Evolutionary conservation across 1,140 invertebrate genomes (phyloP), one percentile per base, ranked within the genome.

Genomic region (Apis mellifera): DNA sequence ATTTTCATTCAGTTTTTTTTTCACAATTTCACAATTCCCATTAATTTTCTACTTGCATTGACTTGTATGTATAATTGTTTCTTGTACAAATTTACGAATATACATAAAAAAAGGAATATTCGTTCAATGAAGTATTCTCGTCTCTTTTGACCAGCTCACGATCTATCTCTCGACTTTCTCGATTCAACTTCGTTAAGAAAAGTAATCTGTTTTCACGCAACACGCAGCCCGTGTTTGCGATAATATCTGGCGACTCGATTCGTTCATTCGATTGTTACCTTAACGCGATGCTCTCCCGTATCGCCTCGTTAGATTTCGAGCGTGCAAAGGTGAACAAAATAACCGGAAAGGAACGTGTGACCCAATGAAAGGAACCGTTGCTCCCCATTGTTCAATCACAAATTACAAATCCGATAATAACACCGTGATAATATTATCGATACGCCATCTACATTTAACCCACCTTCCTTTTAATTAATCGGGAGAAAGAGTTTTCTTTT

Each of bases 211-310:
- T 76, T n/a, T 59, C 72, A 68, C 72, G 72, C 21, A 76, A 52
- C 79, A 76, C 72, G 73, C 54, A 69, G 50, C 54, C 13, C 13
- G 52, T 26, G 17, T 23, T 23, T 21, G 7, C 64, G 79, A 82
- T 82, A 82, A 76, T 82, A 82, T 82, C 79, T 60, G 23, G 64
- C 57, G 55, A 68, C 72, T 68, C 55, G 42, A 76, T 82, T 76
- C 70, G 69, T 72, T 65, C 73, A 54, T 68, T 32, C 62, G 73
- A 82, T 82, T 57, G 72, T 82, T 82, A 82, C 23, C 23, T 26
- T 59, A 60, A 54, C 65, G 11, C 64, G 79, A 62, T 42, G 0
- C 4, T 32, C 59, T 52, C 1, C 48, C 13, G 7, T 64, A 26
- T 64, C 57, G 57, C 26, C 26, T 69, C 17, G 64, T 78, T 69